Base-by-base conservation (phyloP, 1,140 invertebrate genomes). In the Bilobella aurantiaca region DNA sequence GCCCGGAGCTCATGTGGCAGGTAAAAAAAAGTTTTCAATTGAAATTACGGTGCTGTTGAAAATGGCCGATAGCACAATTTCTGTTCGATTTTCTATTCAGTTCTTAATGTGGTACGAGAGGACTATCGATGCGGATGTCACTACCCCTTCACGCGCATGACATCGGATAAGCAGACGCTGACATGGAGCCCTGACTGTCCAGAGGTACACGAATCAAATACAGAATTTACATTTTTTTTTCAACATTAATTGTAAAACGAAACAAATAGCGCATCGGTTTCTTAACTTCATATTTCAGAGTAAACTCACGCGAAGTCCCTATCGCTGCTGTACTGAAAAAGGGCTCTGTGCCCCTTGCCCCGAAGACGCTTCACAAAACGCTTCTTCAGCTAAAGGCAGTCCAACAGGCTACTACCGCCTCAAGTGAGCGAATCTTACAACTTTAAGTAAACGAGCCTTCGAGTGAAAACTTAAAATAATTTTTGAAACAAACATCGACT, bases 121-220 rank as follows among this genome's bases (percentile, higher is more conserved):
- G 67, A 71, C 37, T 68, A 66, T 47, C 58, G 59, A 5, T 71
- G 69, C 61, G 69, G 69, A 16, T 71, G 69, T 30, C 63, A 71
- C 46, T 71, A 68, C 37, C 64, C 61, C 2, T 66, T 71, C 30
- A 65, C 42, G 1, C 46, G 69, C 34, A 60, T 16, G 23, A 57
- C 46, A 3, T 49, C 56, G 3, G 56, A 66, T 34, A 62, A 62
- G 0, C 46, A 68, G 5, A 30, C 57, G 1, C 56, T 62, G 8
- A 5, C 47, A 8, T 71, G 67, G 69, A 58, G 53, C 27, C 62
- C 69, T 23, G 61, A 53, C 32, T 71, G 69, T 63, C 69, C 65
- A 32, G 66, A 53, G 64, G 69, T 68, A 68, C n/a, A n/a, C n/a
- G n/a, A n/a, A n/a, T n/a, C n/a, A n/a, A n/a, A n/a, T n/a, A n/a